phyloP scores from a whole-genome alignment of 2,113 vertebrate species.

The Condylura cristata region DNA sequence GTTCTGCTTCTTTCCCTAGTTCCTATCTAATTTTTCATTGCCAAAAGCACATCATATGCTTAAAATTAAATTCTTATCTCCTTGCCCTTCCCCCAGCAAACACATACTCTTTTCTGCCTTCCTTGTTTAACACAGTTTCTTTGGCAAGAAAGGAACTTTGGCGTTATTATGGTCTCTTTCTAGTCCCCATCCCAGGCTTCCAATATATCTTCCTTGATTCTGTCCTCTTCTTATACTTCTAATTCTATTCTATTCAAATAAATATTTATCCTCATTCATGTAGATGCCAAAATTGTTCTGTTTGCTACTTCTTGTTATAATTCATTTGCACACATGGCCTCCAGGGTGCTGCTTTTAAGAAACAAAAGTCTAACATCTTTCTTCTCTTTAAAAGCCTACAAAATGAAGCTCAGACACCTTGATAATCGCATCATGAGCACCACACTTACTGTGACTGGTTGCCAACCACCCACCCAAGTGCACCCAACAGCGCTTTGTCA shows the following conservation, averaged over 20 bases:
- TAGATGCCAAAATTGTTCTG: not conserved
- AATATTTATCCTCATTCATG: not conserved
- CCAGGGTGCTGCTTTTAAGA: not conserved
- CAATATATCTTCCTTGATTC: not conserved
- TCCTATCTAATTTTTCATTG: not conserved
- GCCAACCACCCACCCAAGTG: accelerated
- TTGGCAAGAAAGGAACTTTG: not conserved
- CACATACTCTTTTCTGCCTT: not conserved
- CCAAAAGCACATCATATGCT: not conserved
- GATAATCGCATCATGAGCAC: not conserved
- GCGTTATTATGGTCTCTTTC: not conserved
- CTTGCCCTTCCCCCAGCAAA: accelerated
- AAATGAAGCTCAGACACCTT: not conserved
- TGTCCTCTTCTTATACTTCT: not conserved
- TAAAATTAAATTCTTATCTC: not conserved
- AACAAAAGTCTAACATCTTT: not conserved
- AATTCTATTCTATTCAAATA: not conserved
- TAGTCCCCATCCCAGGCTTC: not conserved
- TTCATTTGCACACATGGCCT: not conserved
- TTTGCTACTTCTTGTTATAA: not conserved
- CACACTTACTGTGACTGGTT: not conserved
- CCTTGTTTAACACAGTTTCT: not conserved
- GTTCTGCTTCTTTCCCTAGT: not conserved
- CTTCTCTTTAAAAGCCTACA: not conserved
- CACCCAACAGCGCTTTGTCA: not conserved